Base-by-base conservation (phyloP, 2,113 vertebrate genomes). In the Antechinus stuartii region DNA sequence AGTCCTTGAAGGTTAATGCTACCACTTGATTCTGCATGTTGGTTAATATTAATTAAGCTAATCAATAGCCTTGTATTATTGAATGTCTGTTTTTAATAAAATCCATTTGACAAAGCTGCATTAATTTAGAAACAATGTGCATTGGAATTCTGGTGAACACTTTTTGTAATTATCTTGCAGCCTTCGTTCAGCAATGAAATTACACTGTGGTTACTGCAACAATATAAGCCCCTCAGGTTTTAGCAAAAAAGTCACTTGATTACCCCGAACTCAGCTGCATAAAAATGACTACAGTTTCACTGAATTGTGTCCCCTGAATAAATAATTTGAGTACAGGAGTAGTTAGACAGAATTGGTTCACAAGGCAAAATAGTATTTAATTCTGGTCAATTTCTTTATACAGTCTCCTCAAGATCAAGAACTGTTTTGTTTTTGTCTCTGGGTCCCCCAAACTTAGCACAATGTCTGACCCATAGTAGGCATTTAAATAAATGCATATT, bases 41-140 rank as follows among this genome's bases (percentile, higher is more conserved):
- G 96, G 96, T 97, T 98, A 95, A 94, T 97, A 96, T 97, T 97
- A 97, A 98, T 98, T 98, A 97, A 97, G 94, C 94, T 97, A 97
- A 98, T 98, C 96, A 97, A 91, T 96, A 95, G 92, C 95, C 94
- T 96, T 97, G 94, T 95, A 92, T 94, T 94, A 96, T 84, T 50
- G 52, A 76, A 92, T 94, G 91, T 95, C 96, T 97, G 94, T 96
- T 98, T 98, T 98, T 97, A 97, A 97, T 97, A 96, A 96, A 96
- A 95, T 92, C 92, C 95, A 91, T 96, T 96, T 98, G 96, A 96
- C 10, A 56, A 96, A 94, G 47, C 96, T 96, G 57, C 94, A 97
- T 98, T 98, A 97, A 97, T 98, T 97, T 96, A 94, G 95, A 23
- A 97, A 94, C 95, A 97, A 97, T 97, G 96, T 92, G 96, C 95